Base-by-base conservation (phyloP, 2,113 vertebrate species). In the Cyanoliseus patagonus region DNA sequence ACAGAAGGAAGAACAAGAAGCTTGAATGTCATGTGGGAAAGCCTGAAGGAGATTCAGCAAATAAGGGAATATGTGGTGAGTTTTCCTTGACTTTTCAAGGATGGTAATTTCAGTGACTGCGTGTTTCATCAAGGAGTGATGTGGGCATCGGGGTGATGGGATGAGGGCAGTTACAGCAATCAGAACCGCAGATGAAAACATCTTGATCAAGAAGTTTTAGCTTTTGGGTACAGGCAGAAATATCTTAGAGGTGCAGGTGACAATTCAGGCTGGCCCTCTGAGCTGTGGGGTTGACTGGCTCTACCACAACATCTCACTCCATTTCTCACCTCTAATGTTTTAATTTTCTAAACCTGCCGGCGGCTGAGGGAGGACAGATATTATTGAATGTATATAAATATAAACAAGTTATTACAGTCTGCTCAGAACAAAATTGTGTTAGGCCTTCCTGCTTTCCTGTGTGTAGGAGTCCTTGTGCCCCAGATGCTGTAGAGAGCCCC, bases 271-370 rank as follows among this genome's bases (percentile, higher is more conserved):
- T 59, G 44, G 19, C 7, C 37, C 53, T 52, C 0, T 1, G 41
- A 35, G 44, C n/a, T 57, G 25, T 4, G 11, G 35, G 17, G 9
- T 23, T 88, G 5, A n/a, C 28, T 46, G 53, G 10, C 17, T 83
- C 51, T 3, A 1, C 1, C 7, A 7, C 14, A 66, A 2, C 3
- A 1, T 39, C 69, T 70, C 24, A 0, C 8, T 68, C 30, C 14
- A 8, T 35, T 74, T 79, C 52, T 59, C 53, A 55, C 53, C 41
- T 79, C 39, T 52, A 6, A 62, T 52, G 55, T 3, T 39, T 74
- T 37, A 5, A n/a, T 66, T 59, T 46, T 46, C n/a, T 46, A 51
- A 89, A n/a, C 18, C 22, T 18, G 30, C 15, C 35, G 41, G 57
- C 9, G 64, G n/a, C 57, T 78, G 53, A 69, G 41, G 49, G 16